Conservation (phyloP, 2,888 invertebrate species). For the Cryptus viduatorius region DNA sequence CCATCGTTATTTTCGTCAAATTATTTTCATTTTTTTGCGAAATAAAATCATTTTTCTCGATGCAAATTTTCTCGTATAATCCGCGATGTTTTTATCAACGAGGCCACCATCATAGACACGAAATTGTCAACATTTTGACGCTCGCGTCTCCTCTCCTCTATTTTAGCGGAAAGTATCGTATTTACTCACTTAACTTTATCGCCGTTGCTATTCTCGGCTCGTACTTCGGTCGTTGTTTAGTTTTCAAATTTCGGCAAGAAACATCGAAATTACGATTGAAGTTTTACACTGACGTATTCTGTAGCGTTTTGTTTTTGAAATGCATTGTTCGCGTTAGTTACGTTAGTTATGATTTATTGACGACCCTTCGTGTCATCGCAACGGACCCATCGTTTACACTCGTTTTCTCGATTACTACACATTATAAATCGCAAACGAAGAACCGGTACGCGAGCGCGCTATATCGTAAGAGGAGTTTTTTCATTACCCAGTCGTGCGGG, state of each 20-base stretch:
- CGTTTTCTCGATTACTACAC: conserved; percentile 3
- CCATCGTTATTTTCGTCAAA: no score
- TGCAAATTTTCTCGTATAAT: no score
- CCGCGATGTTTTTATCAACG: not conserved
- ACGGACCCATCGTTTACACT: conserved; percentile 6
- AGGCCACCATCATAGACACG: not conserved
- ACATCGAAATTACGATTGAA: not conserved
- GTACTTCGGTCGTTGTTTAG: not conserved
- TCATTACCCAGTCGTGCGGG: not conserved
- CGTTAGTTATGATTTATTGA: conserved; percentile 11
- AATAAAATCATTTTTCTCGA: no score
- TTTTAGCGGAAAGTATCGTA: not conserved
- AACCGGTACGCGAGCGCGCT: not conserved
- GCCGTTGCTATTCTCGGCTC: not conserved
- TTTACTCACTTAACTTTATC: not conserved
- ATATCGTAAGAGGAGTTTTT: not conserved
- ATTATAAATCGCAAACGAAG: no score
- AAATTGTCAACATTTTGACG: not conserved
- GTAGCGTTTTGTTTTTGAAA: not conserved
- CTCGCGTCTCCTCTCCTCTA: not conserved
- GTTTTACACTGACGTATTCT: not conserved
- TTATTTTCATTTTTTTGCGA: no score
- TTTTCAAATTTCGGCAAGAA: not conserved
- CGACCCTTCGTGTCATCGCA: conserved; percentile 18
- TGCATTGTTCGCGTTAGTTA: not conserved